phyloP scores from a whole-genome alignment of 2,888 invertebrate genomes.

The Camponotus fellah region DNA sequence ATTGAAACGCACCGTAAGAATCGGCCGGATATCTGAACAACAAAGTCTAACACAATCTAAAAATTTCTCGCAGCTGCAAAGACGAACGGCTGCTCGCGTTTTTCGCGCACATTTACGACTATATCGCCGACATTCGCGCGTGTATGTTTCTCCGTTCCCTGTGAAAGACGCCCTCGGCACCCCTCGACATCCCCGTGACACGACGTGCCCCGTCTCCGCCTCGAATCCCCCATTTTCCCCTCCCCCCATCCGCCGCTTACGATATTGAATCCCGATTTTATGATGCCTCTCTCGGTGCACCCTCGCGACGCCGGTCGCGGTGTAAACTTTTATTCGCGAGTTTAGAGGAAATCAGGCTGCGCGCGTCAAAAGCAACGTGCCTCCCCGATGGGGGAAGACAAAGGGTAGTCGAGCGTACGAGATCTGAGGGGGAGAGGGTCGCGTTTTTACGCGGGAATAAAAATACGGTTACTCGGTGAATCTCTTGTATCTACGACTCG shows the following conservation, averaged over 20 bases:
- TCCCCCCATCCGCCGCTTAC: conserved; percentile 58
- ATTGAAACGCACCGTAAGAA: background rate
- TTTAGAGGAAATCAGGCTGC: conserved; percentile 83
- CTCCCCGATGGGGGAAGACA: conserved; percentile 50
- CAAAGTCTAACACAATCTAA: background rate
- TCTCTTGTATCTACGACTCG: background rate
- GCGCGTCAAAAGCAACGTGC: conserved; percentile 7
- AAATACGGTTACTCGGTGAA: conserved; percentile 58
- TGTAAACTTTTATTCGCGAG: conserved; percentile 85
- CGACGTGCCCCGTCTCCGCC: conserved; percentile 34
- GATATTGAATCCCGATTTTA: conserved; percentile 85
- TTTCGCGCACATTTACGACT: conserved; percentile 18
- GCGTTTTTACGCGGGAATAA: conserved; percentile 67
- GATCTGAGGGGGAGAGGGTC: conserved; percentile 27
- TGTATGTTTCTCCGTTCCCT: conserved; percentile 10
- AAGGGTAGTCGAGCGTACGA: conserved; percentile 56
- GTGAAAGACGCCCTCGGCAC: conserved; percentile 14
- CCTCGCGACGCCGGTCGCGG: conserved; percentile 72
- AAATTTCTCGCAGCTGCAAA: background rate
- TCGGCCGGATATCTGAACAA: background rate
- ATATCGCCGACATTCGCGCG: conserved; percentile 11
- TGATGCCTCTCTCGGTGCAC: conserved; percentile 71
- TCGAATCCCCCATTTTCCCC: conserved; percentile 29
- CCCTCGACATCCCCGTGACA: conserved; percentile 58
- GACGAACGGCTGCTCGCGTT: background rate